Conservation (phyloP, 2,888 invertebrate genomes). For the Yponomeuta plumbellus region DNA sequence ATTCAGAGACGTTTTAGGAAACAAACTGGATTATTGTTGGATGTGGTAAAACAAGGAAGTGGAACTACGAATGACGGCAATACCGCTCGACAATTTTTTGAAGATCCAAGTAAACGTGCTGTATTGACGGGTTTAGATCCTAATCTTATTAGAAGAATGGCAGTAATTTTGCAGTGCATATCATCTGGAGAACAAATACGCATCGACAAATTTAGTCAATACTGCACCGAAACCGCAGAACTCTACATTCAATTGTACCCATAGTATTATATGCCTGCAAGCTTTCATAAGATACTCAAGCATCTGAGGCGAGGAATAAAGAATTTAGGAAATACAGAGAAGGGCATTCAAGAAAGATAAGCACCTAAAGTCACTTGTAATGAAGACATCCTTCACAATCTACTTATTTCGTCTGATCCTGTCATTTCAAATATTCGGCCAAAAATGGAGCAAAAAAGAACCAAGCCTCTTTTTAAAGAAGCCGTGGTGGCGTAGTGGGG, state of each 20-base stretch:
- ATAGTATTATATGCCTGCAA: background rate
- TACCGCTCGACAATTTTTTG: no score
- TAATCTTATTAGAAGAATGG: constrained; percentile 15
- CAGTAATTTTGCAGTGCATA: constrained; percentile 15
- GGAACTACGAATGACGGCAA: constrained; percentile 4
- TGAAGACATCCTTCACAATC: background rate
- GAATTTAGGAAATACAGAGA: constrained; percentile 21
- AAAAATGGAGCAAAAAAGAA: background rate
- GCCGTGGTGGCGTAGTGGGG: no score
- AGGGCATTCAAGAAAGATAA: constrained; percentile 21
- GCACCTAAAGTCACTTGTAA: constrained; percentile 12
- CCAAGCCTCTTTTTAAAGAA: background rate
- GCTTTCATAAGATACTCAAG: constrained; percentile 15
- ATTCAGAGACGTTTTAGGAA: background rate
- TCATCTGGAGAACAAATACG: constrained; percentile 15
- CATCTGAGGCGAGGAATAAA: constrained; percentile 22
- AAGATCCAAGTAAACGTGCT: background rate
- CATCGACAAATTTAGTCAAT: constrained; percentile 16
- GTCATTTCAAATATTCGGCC: background rate
- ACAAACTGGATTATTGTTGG: constrained; percentile 2
- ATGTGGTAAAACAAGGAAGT: constrained; percentile 10
- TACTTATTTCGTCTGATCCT: constrained; percentile 4
- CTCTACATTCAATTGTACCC: background rate
- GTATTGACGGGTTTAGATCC: constrained; percentile 18
- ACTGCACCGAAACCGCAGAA: constrained; percentile 19